Evolutionary conservation across 2,113 vertebrate genomes (phyloP).

Genomic region (Amphiprion percula): DNA sequence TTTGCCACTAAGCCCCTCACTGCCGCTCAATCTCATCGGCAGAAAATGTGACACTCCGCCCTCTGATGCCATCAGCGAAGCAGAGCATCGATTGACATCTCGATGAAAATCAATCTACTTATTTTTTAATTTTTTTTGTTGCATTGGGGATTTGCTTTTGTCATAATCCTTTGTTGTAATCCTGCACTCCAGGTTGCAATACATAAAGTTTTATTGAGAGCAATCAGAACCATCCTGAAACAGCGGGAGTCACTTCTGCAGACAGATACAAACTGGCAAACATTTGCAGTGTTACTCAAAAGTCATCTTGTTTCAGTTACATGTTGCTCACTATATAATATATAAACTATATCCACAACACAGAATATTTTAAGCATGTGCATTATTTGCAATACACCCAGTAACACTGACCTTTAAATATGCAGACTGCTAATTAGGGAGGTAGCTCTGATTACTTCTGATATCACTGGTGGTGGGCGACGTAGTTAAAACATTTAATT

Average conservation of each 20-base stretch:
- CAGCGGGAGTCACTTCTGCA: background rate
- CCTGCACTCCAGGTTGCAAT: conserved; percentile 48
- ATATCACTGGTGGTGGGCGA: too few relatives aligned
- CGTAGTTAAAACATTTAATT: too few relatives aligned
- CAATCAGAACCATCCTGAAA: conserved; percentile 35
- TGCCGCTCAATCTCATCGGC: conserved; percentile 81
- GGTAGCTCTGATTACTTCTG: too few relatives aligned
- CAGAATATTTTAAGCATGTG: too few relatives aligned
- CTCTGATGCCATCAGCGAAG: conserved; percentile 76
- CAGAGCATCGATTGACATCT: conserved; percentile 80
- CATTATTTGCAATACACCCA: too few relatives aligned
- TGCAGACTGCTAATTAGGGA: too few relatives aligned
- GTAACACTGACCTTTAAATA: too few relatives aligned
- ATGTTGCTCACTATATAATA: background rate
- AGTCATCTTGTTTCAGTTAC: background rate
- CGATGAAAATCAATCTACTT: conserved; percentile 81
- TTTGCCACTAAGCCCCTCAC: conserved; percentile 83
- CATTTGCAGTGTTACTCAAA: background rate
- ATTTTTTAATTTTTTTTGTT: conserved; percentile 43
- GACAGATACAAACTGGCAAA: background rate
- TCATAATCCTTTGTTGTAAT: conserved; percentile 77
- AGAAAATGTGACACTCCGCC: conserved; percentile 79
- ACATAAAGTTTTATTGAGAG: conserved; percentile 42
- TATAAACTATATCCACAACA: too few relatives aligned
- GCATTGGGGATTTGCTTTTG: conserved; percentile 67